Evolutionary conservation across 2,797 vertebrate species (phyloP).

Genomic region (Halcyon leucocephala): DNA sequence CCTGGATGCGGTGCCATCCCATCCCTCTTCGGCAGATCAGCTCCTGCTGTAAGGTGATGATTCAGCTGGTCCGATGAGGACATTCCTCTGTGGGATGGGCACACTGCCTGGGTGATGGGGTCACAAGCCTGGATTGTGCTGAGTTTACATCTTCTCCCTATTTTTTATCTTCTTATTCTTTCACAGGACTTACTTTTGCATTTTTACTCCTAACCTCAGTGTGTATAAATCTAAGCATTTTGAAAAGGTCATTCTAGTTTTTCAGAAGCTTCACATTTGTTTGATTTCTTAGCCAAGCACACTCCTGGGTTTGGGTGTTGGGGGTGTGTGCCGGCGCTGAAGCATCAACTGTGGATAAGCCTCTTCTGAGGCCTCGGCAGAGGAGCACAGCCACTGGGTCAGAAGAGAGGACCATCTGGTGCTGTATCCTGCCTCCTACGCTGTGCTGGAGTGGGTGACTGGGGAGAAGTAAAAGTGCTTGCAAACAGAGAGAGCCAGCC

Average conservation of each 20-base stretch:
- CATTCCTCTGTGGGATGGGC: rapidly evolving
- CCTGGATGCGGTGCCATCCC: rapidly evolving
- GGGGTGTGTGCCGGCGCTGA: not conserved
- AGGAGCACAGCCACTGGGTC: not conserved
- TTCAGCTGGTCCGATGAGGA: not conserved
- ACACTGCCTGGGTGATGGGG: rapidly evolving
- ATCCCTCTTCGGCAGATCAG: not conserved
- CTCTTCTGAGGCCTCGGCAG: rapidly evolving
- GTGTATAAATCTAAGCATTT: not conserved
- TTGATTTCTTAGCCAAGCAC: not conserved
- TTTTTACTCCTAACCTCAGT: not conserved
- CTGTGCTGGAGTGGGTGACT: not conserved
- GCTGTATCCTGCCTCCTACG: not conserved
- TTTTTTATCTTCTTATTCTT: not conserved
- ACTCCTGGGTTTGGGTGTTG: not conserved
- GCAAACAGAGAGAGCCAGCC: not conserved
- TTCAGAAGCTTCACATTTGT: not conserved
- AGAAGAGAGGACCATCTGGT: conserved; percentile 30
- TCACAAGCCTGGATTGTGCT: not conserved
- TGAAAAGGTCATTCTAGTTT: not conserved
- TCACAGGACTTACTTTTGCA: not conserved
- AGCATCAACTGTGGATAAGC: not conserved
- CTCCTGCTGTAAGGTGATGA: not conserved
- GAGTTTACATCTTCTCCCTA: not conserved
- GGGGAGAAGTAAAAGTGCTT: not conserved